Percentiles rank a stretch among this genome's conserved stretches.
Evolutionary conservation across 2,888 invertebrate genomes (phyloP).

Genomic region (Amiota minor): DNA sequence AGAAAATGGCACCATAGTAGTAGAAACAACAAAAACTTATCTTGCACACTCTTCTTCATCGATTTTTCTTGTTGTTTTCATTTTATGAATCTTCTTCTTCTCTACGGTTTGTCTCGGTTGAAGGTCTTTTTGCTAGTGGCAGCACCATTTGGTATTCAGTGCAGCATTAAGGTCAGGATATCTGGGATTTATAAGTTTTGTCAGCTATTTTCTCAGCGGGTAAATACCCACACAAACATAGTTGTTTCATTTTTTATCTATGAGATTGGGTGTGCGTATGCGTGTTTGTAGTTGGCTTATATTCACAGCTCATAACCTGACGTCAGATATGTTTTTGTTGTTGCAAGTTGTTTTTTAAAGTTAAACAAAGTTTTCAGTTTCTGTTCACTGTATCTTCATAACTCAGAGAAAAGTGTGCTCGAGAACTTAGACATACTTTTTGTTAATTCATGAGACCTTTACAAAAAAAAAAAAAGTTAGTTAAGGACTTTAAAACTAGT

Average conservation of each 20-base stretch:
- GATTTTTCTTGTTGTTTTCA: slow-evolving; percentile 51
- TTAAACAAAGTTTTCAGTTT: background rate
- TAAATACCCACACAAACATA: background rate
- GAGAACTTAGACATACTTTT: too few relatives aligned
- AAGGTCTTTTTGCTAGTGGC: slow-evolving; percentile 43
- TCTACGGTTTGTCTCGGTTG: slow-evolving; percentile 50
- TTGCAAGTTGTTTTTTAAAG: slow-evolving; percentile 16
- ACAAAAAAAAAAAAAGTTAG: too few relatives aligned
- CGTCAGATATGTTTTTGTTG: background rate
- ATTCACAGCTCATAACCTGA: slow-evolving; percentile 14
- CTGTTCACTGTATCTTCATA: too few relatives aligned
- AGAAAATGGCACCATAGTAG: slow-evolving; percentile 30
- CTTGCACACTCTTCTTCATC: slow-evolving; percentile 56
- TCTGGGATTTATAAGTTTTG: slow-evolving; percentile 67
- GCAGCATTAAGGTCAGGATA: slow-evolving; percentile 69
- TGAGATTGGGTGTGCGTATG: background rate
- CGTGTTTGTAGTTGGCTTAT: slow-evolving; percentile 1
- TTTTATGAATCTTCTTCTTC: slow-evolving; percentile 36
- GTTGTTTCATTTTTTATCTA: slow-evolving; percentile 2
- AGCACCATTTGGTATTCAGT: slow-evolving; percentile 66
- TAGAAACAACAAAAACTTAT: slow-evolving; percentile 47
- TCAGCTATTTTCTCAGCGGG: slow-evolving; percentile 52
- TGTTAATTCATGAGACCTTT: too few relatives aligned
- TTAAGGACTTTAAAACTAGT: too few relatives aligned
- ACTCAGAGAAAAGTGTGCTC: too few relatives aligned